phyloP scores from a whole-genome alignment of 2,113 vertebrate species.

The Indri indri region DNA sequence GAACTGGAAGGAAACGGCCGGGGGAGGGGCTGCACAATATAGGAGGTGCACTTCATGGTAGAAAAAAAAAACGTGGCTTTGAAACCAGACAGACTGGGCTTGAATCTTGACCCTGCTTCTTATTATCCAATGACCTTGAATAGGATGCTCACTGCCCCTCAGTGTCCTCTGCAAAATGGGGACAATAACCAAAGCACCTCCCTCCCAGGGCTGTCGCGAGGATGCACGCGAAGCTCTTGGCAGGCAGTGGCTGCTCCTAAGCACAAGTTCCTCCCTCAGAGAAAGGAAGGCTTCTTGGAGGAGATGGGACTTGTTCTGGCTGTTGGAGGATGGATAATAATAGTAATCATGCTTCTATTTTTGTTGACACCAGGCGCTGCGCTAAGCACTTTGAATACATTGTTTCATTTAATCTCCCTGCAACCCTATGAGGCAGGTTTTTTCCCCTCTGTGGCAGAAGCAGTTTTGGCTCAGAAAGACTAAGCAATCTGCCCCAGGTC shows the following conservation, averaged over 20 bases:
- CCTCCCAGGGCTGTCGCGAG: rapidly evolving
- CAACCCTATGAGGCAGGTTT: background rate
- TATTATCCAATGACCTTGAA: background rate
- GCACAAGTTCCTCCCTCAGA: background rate
- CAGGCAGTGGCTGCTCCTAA: background rate
- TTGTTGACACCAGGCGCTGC: background rate
- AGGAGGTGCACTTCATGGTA: rapidly evolving
- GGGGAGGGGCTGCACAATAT: background rate
- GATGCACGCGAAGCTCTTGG: background rate
- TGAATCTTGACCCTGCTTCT: background rate
- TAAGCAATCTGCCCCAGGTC: background rate
- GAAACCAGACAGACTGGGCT: background rate
- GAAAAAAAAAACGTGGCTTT: background rate
- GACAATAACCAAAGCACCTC: rapidly evolving
- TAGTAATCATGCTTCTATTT: background rate
- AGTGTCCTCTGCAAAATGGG: background rate
- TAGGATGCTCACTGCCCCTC: background rate
- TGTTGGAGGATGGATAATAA: background rate
- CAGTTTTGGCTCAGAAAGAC: background rate
- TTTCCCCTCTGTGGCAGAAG: background rate
- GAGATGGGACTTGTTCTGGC: background rate
- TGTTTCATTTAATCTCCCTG: background rate
- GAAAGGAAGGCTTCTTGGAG: background rate
- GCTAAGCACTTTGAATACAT: background rate
- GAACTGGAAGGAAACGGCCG: background rate